phyloP scores from a whole-genome alignment of 2,113 vertebrate species.

The Sander vitreus region DNA sequence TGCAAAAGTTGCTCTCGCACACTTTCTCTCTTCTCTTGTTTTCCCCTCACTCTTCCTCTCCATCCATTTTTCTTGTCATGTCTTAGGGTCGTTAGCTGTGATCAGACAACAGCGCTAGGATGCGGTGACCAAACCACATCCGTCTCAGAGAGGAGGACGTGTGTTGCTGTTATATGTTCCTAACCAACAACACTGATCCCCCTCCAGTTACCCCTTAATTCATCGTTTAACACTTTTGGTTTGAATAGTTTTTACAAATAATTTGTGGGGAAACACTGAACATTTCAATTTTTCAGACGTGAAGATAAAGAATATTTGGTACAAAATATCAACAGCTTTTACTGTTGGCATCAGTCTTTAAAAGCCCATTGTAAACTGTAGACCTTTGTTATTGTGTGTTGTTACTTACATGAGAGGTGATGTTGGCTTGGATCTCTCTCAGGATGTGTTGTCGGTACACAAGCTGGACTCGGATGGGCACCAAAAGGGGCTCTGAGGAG shows the following conservation, averaged over 20 bases:
- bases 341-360: not conserved
- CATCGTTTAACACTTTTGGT: slow-evolving; percentile 5
- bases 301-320: not conserved
- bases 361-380: not conserved
- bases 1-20: slow-evolving; percentile 16
- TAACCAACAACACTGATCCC: slow-evolving; percentile 20
- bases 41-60: slow-evolving; percentile 23
- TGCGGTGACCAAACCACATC: slow-evolving; percentile 77
- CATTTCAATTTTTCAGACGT: not conserved
- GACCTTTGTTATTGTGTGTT: not conserved
- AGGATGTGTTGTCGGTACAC: slow-evolving; percentile 87
- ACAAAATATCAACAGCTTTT: not conserved
- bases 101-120: slow-evolving; percentile 61
- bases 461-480: slow-evolving; percentile 89
- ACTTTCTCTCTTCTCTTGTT: slow-evolving; percentile 42
- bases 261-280: not conserved
- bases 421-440: slow-evolving; percentile 90
- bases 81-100: slow-evolving; percentile 50
- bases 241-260: not conserved
- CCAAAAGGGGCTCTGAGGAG: slow-evolving; percentile 79
- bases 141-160: slow-evolving; percentile 37
- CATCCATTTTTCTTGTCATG: slow-evolving; percentile 36
- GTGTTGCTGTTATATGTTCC: slow-evolving; percentile 46
- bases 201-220: slow-evolving; percentile 15
- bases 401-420: slow-evolving; percentile 87